These are phyloP conservation scores for Pycnomerus fuliginosus DNA, from an alignment of 2,888 invertebrate species.

Conservation along the genomic window DNA sequence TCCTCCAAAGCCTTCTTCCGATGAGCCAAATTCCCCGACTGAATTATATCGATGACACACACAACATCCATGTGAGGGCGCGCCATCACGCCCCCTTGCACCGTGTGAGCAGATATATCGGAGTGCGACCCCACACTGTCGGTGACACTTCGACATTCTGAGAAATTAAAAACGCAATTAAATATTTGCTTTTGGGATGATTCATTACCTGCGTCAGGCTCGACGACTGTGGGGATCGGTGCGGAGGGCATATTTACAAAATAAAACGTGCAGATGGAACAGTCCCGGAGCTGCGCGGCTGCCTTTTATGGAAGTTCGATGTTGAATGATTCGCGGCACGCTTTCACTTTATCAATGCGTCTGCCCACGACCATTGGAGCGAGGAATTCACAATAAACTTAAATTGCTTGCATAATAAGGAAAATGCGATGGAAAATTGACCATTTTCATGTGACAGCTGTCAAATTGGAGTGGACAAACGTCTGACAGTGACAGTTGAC, in stretches of 20 bases:
- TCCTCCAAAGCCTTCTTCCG: constrained; percentile 83
- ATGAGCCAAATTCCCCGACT: constrained; percentile 70
- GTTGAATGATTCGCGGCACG: too few relatives aligned
- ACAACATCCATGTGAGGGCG: constrained; percentile 83
- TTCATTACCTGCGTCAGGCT: constrained; percentile 45
- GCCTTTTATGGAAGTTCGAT: too few relatives aligned
- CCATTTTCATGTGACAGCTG: too few relatives aligned
- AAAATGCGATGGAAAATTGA: too few relatives aligned
- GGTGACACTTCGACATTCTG: constrained; percentile 55
- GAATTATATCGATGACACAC: constrained; percentile 77
- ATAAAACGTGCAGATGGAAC: too few relatives aligned
- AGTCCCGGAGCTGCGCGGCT: too few relatives aligned
- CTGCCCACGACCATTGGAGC: constrained; percentile 6
- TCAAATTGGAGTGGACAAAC: too few relatives aligned
- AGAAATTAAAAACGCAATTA: constrained; percentile 22
- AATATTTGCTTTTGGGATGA: constrained; percentile 32
- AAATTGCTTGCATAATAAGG: constrained; percentile 36
- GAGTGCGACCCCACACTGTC: constrained; percentile 65
- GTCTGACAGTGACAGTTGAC: too few relatives aligned
- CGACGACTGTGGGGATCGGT: constrained; percentile 39
- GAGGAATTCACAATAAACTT: constrained; percentile 32
- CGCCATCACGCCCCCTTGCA: constrained; percentile 48
- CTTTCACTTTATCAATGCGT: too few relatives aligned
- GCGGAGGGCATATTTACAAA: constrained; percentile 41
- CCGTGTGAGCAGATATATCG: constrained; percentile 59